Evolutionary conservation across 2,888 invertebrate species (phyloP), one percentile per base, ranked within the genome.

Genomic region (Xylota segnis): DNA sequence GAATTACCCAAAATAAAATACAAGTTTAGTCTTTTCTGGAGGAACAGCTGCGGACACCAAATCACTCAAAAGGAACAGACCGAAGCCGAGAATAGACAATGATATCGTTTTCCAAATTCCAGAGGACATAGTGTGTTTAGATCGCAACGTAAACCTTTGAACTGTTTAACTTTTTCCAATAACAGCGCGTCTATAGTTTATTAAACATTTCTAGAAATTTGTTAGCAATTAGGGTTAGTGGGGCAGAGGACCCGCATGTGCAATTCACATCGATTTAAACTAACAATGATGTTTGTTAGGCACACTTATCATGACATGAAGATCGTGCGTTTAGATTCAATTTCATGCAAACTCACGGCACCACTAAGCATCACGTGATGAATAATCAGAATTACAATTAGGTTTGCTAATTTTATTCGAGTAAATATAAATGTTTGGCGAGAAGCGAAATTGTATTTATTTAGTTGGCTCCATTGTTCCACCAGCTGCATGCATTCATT

Each of bases 1-100:
- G 7, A 47, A 37, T 45, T 43, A 83, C 83, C 84, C 84, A 54
- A 71, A 71, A 23, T 81, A 76, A 40, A 76, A 84, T 9, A 84
- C 50, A 4, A 84, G 40, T 23, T 74, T 79, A 6, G 79, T 56
- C 47, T 61, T 27, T 0, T 37, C 66, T 14, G 79, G 58, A 27
- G 16, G 12, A 23, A 81, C 65, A n/a, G 10, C 32, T 6, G 70
- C 50, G 5, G 37, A 50, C 37, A 29, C 66, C 0, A 4, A 40
- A 2, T 16, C 27, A 29, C 16, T 45, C 14, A 32, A 29, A 4
- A 52, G 12, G 0, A 29, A 10, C 16, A 27, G 14, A 12, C 3
- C 1, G 5, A 71, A 14, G 0, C 10, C 27, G 4, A 59, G 12
- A 14, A 23, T 16, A 34, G 34, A 5, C 6, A 40, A 5, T 2